Conservation (phyloP, 1,140 invertebrate genomes). For the Pseudomyrmex dendroicus region DNA sequence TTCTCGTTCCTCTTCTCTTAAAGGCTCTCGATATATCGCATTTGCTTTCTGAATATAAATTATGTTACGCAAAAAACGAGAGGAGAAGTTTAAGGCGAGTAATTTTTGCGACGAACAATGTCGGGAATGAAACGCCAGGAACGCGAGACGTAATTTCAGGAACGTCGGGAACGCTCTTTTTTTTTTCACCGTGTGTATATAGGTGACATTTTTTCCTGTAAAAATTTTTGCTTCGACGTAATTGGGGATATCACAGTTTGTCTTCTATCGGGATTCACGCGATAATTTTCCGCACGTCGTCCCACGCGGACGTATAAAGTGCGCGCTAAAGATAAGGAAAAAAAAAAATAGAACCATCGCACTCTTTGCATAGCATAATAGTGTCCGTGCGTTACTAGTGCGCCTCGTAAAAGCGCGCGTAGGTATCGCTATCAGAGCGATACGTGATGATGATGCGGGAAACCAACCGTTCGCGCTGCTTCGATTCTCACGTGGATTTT, state of each 20-base stretch:
- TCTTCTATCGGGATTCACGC: neutral
- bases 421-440: neutral
- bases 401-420: neutral
- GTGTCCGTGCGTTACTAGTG: neutral
- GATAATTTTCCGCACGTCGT: conserved; percentile 1
- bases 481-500: too few relatives aligned
- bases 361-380: conserved; percentile 10
- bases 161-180: neutral
- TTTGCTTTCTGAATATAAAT: neutral
- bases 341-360: neutral
- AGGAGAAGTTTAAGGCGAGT: neutral
- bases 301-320: neutral
- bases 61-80: neutral
- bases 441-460: conserved; percentile 45
- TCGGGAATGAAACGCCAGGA: neutral
- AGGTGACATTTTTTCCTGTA: neutral
- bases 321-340: neutral
- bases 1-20: neutral
- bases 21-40: neutral
- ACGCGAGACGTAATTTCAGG: neutral
- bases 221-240: conserved; percentile 7
- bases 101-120: conserved; percentile 13
- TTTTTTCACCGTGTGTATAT: too few relatives aligned
- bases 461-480: too few relatives aligned
- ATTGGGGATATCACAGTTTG: neutral